Evolutionary conservation across 2,113 vertebrate genomes (phyloP).

Genomic region (Gallinago media): DNA sequence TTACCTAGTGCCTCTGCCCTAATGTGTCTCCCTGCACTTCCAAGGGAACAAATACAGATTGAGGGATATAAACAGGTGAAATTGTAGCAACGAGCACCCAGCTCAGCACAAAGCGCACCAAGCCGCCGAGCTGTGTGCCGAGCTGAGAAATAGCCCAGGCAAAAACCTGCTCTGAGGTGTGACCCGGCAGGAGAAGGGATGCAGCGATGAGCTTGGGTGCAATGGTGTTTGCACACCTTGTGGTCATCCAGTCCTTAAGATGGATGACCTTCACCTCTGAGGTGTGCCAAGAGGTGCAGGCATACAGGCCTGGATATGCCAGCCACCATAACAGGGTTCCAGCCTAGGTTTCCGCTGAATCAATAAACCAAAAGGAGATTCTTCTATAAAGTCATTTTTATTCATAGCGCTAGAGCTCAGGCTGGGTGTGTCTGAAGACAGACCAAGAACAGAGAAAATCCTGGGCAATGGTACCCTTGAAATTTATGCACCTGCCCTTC

Average conservation of each 20-base stretch:
- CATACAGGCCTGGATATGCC: neutral
- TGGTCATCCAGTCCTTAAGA: neutral
- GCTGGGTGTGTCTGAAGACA: neutral
- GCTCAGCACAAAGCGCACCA: neutral
- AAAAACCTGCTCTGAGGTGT: neutral
- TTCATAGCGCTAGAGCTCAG: neutral
- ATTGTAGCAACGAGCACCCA: slow-evolving; percentile 52
- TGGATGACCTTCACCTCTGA: neutral
- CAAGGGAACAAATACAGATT: slow-evolving; percentile 64
- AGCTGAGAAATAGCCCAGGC: neutral
- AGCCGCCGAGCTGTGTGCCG: neutral
- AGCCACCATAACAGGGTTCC: neutral
- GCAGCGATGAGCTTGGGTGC: neutral
- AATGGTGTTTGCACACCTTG: neutral
- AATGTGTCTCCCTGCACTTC: slow-evolving; percentile 35
- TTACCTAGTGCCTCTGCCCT: slow-evolving; percentile 61
- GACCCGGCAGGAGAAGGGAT: neutral
- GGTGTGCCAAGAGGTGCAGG: neutral
- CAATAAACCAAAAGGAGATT: neutral
- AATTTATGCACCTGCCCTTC: neutral
- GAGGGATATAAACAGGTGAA: slow-evolving; percentile 49
- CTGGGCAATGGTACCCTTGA: neutral
- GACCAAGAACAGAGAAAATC: neutral
- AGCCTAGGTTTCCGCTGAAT: neutral
- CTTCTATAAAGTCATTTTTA: neutral